Percentiles rank a stretch among this genome's conserved stretches.
Evolutionary conservation across 2,113 vertebrate species (phyloP).

Genomic region (Ailurus styani): DNA sequence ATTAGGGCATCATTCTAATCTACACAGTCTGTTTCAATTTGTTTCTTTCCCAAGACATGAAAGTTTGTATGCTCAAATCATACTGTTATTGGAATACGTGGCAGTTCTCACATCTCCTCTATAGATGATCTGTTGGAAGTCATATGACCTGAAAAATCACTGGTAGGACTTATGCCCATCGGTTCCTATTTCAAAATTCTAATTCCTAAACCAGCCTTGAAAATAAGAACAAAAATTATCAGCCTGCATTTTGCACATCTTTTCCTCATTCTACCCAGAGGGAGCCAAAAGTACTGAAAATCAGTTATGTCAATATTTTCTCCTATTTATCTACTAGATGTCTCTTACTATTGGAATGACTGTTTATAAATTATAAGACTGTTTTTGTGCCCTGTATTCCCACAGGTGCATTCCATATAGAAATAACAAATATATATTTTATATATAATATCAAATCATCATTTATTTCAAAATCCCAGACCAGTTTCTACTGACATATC

Average conservation of each 20-base stretch:
- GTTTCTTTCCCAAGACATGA: neutral
- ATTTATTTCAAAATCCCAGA: neutral
- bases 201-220: neutral
- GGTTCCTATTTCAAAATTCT: neutral
- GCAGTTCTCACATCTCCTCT: neutral
- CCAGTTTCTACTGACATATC: neutral
- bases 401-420: neutral
- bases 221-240: neutral
- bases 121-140: neutral
- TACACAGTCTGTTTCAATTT: neutral
- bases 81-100: neutral
- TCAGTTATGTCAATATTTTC: neutral
- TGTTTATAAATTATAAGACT: neutral
- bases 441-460: neutral
- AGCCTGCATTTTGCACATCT: neutral
- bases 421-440: neutral
- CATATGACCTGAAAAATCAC: neutral
- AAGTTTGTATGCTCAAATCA: neutral
- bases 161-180: neutral
- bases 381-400: neutral
- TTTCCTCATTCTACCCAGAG: neutral
- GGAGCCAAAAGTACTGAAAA: neutral
- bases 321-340: neutral
- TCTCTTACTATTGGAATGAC: neutral
- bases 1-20: neutral